Percentiles rank a stretch among this genome's conserved stretches.
Conservation (phyloP, 2,888 invertebrate species). For the Choreutis nemorana region DNA sequence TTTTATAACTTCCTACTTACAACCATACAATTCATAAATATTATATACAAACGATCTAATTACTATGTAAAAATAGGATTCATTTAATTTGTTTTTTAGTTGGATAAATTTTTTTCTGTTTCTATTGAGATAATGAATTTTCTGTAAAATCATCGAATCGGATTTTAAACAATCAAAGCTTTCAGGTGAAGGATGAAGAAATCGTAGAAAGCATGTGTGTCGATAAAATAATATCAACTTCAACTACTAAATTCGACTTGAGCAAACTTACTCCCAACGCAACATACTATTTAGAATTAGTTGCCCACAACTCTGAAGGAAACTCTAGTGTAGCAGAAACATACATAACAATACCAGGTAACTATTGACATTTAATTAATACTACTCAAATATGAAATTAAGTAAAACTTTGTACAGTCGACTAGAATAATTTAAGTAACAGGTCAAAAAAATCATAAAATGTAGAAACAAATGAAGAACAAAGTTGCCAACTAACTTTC, state of each 20-base stretch:
- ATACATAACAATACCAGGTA: conserved; percentile 21
- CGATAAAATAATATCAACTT: conserved; percentile 14
- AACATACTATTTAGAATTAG: conserved; percentile 36
- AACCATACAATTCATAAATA: too few species aligned
- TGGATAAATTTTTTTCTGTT: neutral
- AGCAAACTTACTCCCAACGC: conserved; percentile 18
- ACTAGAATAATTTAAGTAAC: too few species aligned
- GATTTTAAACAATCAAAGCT: neutral
- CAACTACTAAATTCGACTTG: conserved; percentile 3
- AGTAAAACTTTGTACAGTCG: too few species aligned
- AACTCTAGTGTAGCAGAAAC: conserved; percentile 27
- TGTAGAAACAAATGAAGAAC: too few species aligned
- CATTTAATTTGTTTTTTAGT: neutral
- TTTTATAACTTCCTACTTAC: conserved; percentile 8
- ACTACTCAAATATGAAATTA: too few species aligned
- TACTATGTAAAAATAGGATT: conserved; percentile 4
- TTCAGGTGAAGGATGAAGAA: conserved; percentile 6
- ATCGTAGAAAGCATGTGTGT: conserved; percentile 9
- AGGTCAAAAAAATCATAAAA: too few species aligned
- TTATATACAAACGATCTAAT: conserved; percentile 7
- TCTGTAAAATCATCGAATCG: neutral
- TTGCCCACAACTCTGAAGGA: conserved; percentile 43
- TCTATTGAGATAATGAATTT: neutral
- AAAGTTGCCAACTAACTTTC: too few species aligned
- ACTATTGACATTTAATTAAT: too few species aligned